phyloP scores from a whole-genome alignment of 2,888 invertebrate genomes.

The Drosophila helvetica region DNA sequence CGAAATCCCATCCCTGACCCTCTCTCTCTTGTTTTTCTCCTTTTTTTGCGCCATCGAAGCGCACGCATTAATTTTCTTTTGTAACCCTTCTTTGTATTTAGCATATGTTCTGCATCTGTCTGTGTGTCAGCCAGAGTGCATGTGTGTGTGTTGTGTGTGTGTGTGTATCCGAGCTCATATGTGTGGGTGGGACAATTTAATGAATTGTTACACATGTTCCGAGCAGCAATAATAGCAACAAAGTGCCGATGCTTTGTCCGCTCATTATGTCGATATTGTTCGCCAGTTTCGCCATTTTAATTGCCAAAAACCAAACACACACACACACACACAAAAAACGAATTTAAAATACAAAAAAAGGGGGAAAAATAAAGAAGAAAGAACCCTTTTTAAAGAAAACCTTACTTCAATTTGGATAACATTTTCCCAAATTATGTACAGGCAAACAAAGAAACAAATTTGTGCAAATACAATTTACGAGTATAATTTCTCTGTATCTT shows the following conservation, averaged over 20 bases:
- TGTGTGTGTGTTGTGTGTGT: constrained; percentile 21
- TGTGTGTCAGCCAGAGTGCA: neutral
- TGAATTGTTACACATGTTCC: constrained; percentile 78
- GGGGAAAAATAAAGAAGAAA: neutral
- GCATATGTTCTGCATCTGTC: constrained; percentile 44
- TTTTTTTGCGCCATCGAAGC: constrained; percentile 68
- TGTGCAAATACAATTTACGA: too few species aligned
- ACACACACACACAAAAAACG: constrained; percentile 7
- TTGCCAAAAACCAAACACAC: constrained; percentile 22
- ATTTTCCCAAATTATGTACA: too few species aligned
- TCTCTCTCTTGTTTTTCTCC: neutral
- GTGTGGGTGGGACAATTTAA: constrained; percentile 63
- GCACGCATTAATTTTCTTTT: constrained; percentile 78
- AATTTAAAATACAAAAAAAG: neutral
- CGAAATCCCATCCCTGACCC: too few species aligned
- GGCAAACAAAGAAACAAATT: too few species aligned
- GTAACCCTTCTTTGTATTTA: constrained; percentile 73
- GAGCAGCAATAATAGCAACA: constrained; percentile 66
- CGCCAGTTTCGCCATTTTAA: constrained; percentile 31
- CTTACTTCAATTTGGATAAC: too few species aligned
- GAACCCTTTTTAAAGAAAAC: too few species aligned
- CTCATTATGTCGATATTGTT: constrained; percentile 75
- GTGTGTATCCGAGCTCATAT: neutral
- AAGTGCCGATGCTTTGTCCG: constrained; percentile 64
- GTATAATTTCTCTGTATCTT: too few species aligned